Evolutionary conservation across 2,113 vertebrate genomes (phyloP).

Genomic region (Tamias sibiricus): DNA sequence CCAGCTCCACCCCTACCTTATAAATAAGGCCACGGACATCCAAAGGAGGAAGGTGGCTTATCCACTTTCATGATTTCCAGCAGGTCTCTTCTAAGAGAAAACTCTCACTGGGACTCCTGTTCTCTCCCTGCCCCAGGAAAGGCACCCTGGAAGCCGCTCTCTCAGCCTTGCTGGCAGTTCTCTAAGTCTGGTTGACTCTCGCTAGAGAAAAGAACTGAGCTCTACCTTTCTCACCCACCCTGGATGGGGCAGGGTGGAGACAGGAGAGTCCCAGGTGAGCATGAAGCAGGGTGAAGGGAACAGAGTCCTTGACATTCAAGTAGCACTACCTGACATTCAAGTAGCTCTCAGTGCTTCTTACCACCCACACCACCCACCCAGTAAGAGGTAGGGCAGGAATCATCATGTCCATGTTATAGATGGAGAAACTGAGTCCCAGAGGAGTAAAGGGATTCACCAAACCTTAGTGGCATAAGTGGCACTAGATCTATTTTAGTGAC

Average conservation of each 20-base stretch:
- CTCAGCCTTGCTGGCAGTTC: not conserved
- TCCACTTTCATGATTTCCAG: not conserved
- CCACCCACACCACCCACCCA: too few species aligned
- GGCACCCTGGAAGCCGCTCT: not conserved
- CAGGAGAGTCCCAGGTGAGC: not conserved
- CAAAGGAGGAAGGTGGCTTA: not conserved
- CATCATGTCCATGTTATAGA: not conserved
- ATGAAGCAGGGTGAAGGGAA: not conserved
- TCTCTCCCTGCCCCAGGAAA: not conserved
- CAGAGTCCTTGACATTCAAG: too few species aligned
- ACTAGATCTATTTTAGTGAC: not conserved
- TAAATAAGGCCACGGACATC: not conserved
- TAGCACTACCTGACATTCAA: too few species aligned
- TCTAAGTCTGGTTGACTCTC: not conserved
- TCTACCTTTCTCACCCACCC: too few species aligned
- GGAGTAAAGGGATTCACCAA: not conserved
- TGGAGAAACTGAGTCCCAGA: not conserved
- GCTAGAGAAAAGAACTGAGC: not conserved
- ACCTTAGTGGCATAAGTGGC: not conserved
- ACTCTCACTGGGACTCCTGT: not conserved
- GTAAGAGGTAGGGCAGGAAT: not conserved
- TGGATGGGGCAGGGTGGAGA: accelerated
- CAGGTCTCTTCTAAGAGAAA: not conserved
- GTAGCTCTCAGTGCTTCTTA: not conserved
- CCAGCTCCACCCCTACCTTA: too few species aligned